phyloP scores from a whole-genome alignment of 2,888 invertebrate species.

The Mongoloraphidia duomilia region DNA sequence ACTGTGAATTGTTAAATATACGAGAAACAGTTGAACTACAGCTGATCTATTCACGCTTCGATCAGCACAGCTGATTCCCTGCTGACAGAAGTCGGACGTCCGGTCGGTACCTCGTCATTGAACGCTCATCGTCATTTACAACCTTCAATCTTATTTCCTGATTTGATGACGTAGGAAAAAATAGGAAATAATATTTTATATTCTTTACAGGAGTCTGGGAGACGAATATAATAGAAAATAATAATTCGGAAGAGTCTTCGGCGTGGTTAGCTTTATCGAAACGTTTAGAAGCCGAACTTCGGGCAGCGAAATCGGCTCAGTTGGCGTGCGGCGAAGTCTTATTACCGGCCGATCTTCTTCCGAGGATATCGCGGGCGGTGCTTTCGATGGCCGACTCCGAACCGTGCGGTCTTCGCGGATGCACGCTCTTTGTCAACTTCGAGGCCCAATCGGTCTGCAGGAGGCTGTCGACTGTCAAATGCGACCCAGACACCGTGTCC shows the following conservation, averaged over 20 bases:
- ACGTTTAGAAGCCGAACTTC: constrained; percentile 62
- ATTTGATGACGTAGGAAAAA: too few species aligned
- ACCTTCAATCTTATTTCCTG: too few species aligned
- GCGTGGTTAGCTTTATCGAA: constrained; percentile 54
- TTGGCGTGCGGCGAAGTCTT: constrained; percentile 74
- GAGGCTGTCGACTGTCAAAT: constrained; percentile 67
- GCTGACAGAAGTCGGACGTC: too few species aligned
- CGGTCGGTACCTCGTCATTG: too few species aligned
- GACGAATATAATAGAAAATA: neutral
- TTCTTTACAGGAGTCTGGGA: constrained; percentile 2
- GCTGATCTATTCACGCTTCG: too few species aligned
- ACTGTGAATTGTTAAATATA: too few species aligned
- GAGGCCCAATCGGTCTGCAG: constrained; percentile 55
- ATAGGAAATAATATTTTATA: too few species aligned
- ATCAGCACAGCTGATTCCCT: too few species aligned
- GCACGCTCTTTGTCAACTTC: constrained; percentile 71
- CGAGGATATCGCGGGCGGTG: constrained; percentile 64
- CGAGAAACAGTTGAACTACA: too few species aligned
- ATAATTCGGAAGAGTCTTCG: constrained; percentile 30
- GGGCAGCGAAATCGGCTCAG: constrained; percentile 67
- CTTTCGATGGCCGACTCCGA: constrained; percentile 74
- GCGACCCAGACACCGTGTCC: constrained; percentile 74
- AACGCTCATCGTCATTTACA: too few species aligned
- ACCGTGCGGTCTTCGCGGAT: constrained; percentile 79
- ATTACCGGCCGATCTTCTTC: constrained; percentile 67